Base-by-base conservation (phyloP, 2,113 vertebrate species). In the Opisthocomus hoazin region DNA sequence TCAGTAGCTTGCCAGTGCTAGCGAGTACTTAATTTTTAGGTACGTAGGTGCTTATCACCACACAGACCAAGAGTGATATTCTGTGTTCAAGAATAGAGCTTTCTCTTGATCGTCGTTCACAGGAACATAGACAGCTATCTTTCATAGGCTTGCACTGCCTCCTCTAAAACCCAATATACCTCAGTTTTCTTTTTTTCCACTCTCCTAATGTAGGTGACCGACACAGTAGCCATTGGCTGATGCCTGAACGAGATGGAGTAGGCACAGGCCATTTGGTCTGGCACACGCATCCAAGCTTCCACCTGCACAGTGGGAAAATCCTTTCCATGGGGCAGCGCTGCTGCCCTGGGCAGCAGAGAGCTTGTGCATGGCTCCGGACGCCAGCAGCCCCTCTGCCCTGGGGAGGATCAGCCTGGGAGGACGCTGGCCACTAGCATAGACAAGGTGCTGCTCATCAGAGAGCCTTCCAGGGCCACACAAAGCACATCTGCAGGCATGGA, bases 21-120 rank as follows among this genome's bases (percentile, higher is more conserved):
- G 80, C 6, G 39, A 86, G 66, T 48, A 43, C 68, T 85, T 87
- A 75, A 74, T 84, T 93, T 94, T 96, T 96, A 96, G 87, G 90
- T 90, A 68, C 36, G 41, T 48, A 91, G 56, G 8, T 58, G 46
- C 78, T 96, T 94, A 71, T 83, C 48, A 66, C 21, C 68, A 87
- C 88, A 71, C 39, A 93, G 80, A 45, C 65, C 63, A 84, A 93
- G 32, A 93, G 36, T 1, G 32, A 68, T 45, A 79, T 93, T 94
- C 68, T 36, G 39, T 36, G 23, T 83, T 89, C 84, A 58, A 68
- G 46, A 79, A 74, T 43, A 87, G 37, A 83, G 15, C 36, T 84
- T 80, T 78, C 32, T 86, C 61, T 50, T 51, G 37, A 61, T 46
- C 5, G 1, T 24, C 9, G 19, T 92, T 96, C 51, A 58, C 56